Percentiles rank a stretch among this genome's conserved stretches.
Conservation (phyloP, 2,113 vertebrate species). For the Zonotrichia leucophrys region DNA sequence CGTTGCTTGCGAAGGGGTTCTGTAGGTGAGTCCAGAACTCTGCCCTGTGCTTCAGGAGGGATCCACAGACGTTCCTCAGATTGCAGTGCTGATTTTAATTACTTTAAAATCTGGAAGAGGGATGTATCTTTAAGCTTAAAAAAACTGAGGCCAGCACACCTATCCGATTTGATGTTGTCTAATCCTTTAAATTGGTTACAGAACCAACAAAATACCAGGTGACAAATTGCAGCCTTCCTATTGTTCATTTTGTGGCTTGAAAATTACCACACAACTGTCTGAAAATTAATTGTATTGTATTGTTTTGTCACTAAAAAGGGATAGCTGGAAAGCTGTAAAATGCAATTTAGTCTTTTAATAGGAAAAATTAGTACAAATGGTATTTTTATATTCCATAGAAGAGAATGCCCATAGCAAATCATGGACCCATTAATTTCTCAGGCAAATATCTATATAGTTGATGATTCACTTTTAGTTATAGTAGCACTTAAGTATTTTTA, state of each 20-base stretch:
- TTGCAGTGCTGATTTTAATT: neutral
- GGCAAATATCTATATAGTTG: neutral
- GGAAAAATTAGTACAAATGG: neutral
- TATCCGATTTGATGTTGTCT: neutral
- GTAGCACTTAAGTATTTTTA: neutral
- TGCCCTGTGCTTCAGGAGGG: neutral
- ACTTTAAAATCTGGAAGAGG: neutral
- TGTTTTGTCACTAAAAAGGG: neutral
- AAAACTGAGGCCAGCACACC: neutral
- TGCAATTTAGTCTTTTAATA: neutral
- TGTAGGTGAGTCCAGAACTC: neutral
- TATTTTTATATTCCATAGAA: neutral
- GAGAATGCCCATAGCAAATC: neutral
- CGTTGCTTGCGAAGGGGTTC: neutral
- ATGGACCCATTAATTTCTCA: neutral
- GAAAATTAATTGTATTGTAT: neutral
- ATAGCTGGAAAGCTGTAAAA: neutral
- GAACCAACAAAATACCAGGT: neutral
- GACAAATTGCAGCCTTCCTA: neutral
- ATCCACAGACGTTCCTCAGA: neutral
- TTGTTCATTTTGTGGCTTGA: neutral
- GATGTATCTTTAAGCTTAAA: neutral
- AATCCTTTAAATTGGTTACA: neutral
- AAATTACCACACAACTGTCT: neutral
- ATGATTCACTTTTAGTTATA: neutral